Evolutionary conservation across 1,140 invertebrate species (phyloP), one percentile per base, ranked within the genome.

Genomic region (Helicoverpa zea): DNA sequence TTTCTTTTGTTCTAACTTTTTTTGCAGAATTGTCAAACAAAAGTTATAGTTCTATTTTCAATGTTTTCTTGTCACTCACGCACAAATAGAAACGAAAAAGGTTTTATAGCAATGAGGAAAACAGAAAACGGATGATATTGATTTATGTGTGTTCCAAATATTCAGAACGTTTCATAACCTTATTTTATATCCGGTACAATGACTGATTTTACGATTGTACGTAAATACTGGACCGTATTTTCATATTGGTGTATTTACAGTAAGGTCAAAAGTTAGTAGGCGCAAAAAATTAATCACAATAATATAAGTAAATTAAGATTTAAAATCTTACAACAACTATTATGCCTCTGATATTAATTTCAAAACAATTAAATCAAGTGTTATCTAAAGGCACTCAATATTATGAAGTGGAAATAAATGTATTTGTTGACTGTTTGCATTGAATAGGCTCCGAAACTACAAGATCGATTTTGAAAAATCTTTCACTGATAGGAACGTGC

Each of bases 171-270:
- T 64, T 64, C 14, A 43, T 64, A 64, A 64, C 30, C 14, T 43
- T 29, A 64, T 64, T 64, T 64, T 64, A n/a, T 64, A 35, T 64
- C 61, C 61, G 61, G 30, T 64, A 30, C 35, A 43, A 43, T 43
- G 35, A 43, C 35, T 43, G 35, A 18, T 58, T 58, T 56, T 58
- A 58, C 54, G 54, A 58, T 58, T 18, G 9, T 58, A 43, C 35
- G 54, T 58, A 18, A 18, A 58, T 43, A 58, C n/a, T 58, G 16
- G 10, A 16, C 0, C 7, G n/a, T 58, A 58, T 58, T 58, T 58
- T 5, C 16, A 10, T 58, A 10, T 58, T 23, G 16, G n/a, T 58
- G 9, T 16, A 58, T 10, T 10, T 58, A 10, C 54, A 58, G 4
- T 43, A 43, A 43, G 35, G 35, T 43, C 35, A 9, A 43, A 43